A percentile compares a stretch with the other conserved stretches of the same genome.
Conservation (phyloP, 2,797 vertebrate species). For the Yasuhikotakia modesta region DNA sequence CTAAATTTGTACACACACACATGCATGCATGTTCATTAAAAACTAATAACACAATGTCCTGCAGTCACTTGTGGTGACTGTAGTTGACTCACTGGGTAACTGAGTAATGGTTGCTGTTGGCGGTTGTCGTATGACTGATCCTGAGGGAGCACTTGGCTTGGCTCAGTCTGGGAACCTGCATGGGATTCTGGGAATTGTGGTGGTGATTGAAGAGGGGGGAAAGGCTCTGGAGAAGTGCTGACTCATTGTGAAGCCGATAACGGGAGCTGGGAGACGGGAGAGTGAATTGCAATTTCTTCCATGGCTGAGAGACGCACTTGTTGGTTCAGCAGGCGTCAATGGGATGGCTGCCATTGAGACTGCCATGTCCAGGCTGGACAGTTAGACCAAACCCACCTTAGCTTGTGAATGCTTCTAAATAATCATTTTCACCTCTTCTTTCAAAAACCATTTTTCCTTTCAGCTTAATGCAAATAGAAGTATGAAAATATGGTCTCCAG, state of each 20-base stretch:
- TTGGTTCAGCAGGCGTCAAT: constrained; percentile 40
- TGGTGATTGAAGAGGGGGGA: constrained; percentile 9
- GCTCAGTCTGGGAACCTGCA: constrained; percentile 48
- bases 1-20: constrained; percentile 7
- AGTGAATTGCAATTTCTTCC: constrained; percentile 46
- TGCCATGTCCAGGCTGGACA: constrained; percentile 38
- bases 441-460: constrained; percentile 38
- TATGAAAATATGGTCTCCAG: constrained; percentile 41
- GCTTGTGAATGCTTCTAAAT: constrained; percentile 26
- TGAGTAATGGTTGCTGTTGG: constrained; percentile 37
- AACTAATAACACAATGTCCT: constrained; percentile 31
- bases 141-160: constrained; percentile 50
- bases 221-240: constrained; percentile 48
- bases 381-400: constrained; percentile 30
- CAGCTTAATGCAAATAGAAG: constrained; percentile 46
- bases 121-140: constrained; percentile 49
- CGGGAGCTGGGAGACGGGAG: constrained; percentile 32
- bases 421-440: constrained; percentile 9
- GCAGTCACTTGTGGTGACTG: constrained; percentile 47
- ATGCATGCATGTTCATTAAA: background rate
- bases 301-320: constrained; percentile 36
- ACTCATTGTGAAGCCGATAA: constrained; percentile 53
- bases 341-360: constrained; percentile 40
- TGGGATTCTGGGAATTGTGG: constrained; percentile 56
- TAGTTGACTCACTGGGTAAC: constrained; percentile 53